These are phyloP conservation scores for Cheilosia impressa DNA, from an alignment of 2,888 invertebrate species.

Conservation along the genomic window DNA sequence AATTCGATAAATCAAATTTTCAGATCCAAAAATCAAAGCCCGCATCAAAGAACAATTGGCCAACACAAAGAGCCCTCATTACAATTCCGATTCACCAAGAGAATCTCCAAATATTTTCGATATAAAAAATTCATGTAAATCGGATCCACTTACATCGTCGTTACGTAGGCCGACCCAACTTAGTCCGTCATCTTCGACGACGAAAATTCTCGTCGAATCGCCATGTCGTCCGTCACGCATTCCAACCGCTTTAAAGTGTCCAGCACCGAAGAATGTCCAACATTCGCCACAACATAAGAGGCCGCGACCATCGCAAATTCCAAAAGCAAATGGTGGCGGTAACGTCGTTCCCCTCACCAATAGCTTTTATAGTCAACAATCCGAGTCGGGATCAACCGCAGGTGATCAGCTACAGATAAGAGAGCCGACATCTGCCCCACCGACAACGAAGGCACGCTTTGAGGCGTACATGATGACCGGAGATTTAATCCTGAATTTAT, in stretches of 20 bases:
- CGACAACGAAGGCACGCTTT: constrained; percentile 86
- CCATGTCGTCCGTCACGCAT: constrained; percentile 85
- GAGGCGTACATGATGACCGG: constrained; percentile 99
- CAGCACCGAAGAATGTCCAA: constrained; percentile 80
- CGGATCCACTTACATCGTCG: constrained; percentile 79
- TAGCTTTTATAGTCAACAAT: constrained; percentile 67
- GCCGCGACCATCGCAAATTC: constrained; percentile 82
- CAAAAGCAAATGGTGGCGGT: constrained; percentile 80
- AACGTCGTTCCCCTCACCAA: constrained; percentile 64
- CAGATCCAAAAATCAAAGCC: constrained; percentile 95
- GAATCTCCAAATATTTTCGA: constrained; percentile 85
- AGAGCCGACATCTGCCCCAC: constrained; percentile 81
- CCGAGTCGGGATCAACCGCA: constrained; percentile 62
- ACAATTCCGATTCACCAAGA: constrained; percentile 84
- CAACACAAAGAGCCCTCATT: constrained; percentile 84
- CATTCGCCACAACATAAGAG: constrained; percentile 83
- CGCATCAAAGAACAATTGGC: constrained; percentile 89
- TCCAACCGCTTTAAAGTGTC: constrained; percentile 84
- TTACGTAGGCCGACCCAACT: constrained; percentile 79
- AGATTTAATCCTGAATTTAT: constrained; percentile 96
- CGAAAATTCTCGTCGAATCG: constrained; percentile 78
- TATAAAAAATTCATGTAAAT: constrained; percentile 78
- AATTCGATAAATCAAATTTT: constrained; percentile 14
- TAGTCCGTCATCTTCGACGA: constrained; percentile 80
- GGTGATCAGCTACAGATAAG: constrained; percentile 75